Conservation (phyloP, 2,888 invertebrate genomes). For the Balanococcus diminutus region DNA sequence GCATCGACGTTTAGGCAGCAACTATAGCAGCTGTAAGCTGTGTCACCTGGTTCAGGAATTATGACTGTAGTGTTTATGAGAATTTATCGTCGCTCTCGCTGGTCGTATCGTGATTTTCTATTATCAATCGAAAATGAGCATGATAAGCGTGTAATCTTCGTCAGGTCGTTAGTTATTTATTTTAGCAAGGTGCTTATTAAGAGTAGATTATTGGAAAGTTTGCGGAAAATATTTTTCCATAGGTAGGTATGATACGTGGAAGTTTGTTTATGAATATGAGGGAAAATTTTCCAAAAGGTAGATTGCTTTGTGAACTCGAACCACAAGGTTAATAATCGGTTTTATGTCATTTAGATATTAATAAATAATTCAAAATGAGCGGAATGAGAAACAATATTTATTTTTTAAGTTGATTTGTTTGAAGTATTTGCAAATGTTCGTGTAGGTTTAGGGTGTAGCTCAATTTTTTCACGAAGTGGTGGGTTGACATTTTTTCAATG, state of each 20-base stretch:
- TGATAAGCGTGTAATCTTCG: not conserved
- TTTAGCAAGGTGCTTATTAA: not conserved
- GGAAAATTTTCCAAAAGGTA: not conserved
- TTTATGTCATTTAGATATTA: too few species aligned
- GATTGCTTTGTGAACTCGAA: not conserved
- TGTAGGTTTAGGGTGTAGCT: too few species aligned
- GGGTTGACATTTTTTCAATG: too few species aligned
- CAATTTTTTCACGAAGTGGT: too few species aligned
- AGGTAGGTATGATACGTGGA: not conserved
- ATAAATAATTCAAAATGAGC: too few species aligned
- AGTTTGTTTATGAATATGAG: not conserved
- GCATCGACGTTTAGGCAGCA: not conserved
- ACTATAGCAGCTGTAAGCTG: not conserved
- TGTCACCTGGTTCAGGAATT: not conserved
- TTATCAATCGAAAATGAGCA: not conserved
- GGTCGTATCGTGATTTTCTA: conserved; percentile 6
- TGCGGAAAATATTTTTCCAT: not conserved
- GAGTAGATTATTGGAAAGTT: not conserved
- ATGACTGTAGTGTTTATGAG: not conserved
- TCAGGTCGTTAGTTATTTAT: not conserved
- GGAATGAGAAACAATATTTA: too few species aligned
- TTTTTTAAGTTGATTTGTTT: too few species aligned
- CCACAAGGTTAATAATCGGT: not conserved
- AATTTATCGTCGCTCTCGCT: too few species aligned
- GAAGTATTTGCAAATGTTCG: too few species aligned